Evolutionary conservation across 2,113 vertebrate genomes (phyloP), one percentile per base, ranked within the genome.

Genomic region (Calyptommatus sinebrachiatus): DNA sequence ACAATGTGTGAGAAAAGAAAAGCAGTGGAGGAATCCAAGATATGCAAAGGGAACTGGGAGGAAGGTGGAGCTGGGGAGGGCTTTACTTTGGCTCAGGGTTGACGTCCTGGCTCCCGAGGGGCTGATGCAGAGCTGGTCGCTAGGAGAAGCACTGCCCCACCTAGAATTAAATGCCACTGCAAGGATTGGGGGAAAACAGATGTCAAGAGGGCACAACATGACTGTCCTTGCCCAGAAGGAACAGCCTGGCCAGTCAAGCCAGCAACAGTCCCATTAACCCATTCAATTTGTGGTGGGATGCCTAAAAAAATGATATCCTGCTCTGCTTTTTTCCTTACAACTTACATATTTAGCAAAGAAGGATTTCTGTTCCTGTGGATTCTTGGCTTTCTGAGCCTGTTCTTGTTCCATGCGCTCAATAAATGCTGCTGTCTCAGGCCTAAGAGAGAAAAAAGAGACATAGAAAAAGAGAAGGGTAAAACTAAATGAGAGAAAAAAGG

Each of bases 341-440:
- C 96, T 96, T 91, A 98, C 97, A 21, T 98, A 98, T 98, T 97
- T 97, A 65, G 97, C 97, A 29, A 98, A 97, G 87, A 98, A 98
- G 26, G 97, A 97, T 79, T 98, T 98, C 94, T 98, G 97, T 85
- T 98, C 97, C 88, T 98, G 97, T 1, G 97, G 96, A 88, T 97
- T 98, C 88, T 97, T 97, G 35, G 95, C 96, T 91, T 97, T 97
- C 90, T 97, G 97, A 71, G 97, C 97, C n/a, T 95, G 91, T 89
- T 98, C 97, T 91, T 92, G 93, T 68, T 98, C 96, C 91, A 98
- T 84, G 7, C 95, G 93, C 82, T 97, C 95, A 0, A 98, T 96
- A 88, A 95, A 98, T 62, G 95, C 92, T 0, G 96, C 96, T 0
- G 97, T 98, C 90, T 97, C 97, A 0, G 97, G 97, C 35, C 97